Evolutionary conservation across 2,888 invertebrate species (phyloP).

Genomic region (Oscheius sp.): DNA sequence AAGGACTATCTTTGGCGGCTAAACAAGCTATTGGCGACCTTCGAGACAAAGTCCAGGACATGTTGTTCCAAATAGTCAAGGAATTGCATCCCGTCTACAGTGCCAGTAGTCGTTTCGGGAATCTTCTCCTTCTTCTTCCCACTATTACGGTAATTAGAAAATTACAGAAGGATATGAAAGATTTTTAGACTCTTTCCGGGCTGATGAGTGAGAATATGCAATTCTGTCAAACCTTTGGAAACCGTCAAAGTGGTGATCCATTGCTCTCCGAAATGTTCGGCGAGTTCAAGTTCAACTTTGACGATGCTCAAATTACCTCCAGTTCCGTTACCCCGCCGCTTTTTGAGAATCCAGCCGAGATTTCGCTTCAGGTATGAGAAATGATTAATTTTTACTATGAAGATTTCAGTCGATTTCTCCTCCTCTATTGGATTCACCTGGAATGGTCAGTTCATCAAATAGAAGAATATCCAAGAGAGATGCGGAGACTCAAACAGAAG

Average conservation of each 20-base stretch:
- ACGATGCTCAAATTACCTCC: conserved; percentile 48
- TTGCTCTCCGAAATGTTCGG: conserved; percentile 69
- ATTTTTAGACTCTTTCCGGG: conserved; percentile 65
- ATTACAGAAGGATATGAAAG: not conserved
- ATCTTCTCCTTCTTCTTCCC: conserved; percentile 65
- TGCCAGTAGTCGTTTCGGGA: conserved; percentile 67
- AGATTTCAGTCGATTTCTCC: conserved; percentile 34
- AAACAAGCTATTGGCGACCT: conserved; percentile 61
- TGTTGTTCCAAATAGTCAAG: conserved; percentile 70
- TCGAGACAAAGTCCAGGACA: conserved; percentile 67
- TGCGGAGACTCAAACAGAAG: conserved; percentile 45
- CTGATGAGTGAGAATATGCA: conserved; percentile 70
- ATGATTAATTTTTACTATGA: too few species aligned
- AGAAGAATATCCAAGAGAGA: conserved; percentile 23
- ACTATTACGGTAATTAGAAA: conserved; percentile 62
- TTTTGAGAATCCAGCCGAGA: conserved; percentile 67
- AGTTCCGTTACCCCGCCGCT: conserved; percentile 57
- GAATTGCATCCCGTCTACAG: conserved; percentile 64
- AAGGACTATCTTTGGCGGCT: conserved; percentile 63
- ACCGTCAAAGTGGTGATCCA: conserved; percentile 58
- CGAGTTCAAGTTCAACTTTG: conserved; percentile 45
- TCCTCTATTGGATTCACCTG: conserved; percentile 23
- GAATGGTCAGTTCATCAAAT: conserved; percentile 27
- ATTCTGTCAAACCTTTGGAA: conserved; percentile 64
- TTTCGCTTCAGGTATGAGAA: conserved; percentile 56